Base-by-base conservation (phyloP, 1,140 invertebrate genomes). In the Anastrepha ludens region DNA sequence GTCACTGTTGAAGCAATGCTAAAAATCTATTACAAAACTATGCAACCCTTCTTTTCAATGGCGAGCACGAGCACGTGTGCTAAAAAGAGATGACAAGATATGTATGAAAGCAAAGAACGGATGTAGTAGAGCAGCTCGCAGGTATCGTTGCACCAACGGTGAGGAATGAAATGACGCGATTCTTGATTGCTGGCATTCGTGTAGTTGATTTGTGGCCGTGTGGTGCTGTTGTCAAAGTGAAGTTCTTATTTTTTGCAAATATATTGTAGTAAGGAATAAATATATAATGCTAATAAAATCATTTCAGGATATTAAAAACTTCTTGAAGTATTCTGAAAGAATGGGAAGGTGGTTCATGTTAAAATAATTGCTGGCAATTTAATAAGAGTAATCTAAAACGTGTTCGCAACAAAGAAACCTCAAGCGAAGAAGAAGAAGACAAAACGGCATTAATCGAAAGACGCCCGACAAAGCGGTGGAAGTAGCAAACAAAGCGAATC, bases 321-420 rank as follows among this genome's bases (percentile, higher is more conserved):
- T 47, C 67, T 74, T 13, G 11, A 74, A 8, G 39, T 47, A 74
- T 44, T 74, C 44, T 41, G 39, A 6, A n/a, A 67, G 41, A 13
- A 47, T 47, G 50, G 11, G 11, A n/a, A n/a, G 7, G 47, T 55
- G n/a, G n/a, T 81, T 11, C 11, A 55, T 20, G 74, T 81, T 47
- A 47, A 81, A 81, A n/a, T 81, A 20, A 55, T 50, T 55, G 70
- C 70, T 47, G 41, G 15, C 39, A 81, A 81, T 81, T 81, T 55
- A 20, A 2, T 81, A 20, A 50, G 8, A 55, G 47, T 81, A 20
- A 20, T 47, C 44, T n/a, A 81, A 81, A 81, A 81, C 74, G 74
- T 81, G 74, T 81, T 81, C 74, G 74, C 47, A 55, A 81, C 74
- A 81, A 81, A 81, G 74, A 81, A 55, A 81, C n/a, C 47, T 55